Base-by-base conservation (phyloP, 2,113 vertebrate genomes). In the Carassius auratus region DNA sequence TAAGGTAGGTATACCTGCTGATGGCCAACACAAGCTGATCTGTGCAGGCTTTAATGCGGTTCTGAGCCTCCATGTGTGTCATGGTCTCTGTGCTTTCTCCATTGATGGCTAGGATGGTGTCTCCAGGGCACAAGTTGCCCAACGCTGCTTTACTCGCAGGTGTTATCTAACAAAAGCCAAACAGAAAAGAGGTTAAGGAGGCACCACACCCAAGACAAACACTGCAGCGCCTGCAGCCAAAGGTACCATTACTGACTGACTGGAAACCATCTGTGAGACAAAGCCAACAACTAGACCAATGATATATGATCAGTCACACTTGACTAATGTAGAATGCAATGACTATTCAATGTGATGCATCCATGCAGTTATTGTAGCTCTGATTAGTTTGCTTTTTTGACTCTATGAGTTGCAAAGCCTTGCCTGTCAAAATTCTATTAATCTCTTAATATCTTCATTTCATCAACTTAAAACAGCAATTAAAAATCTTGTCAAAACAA, bases 11-110 rank as follows among this genome's bases (percentile, higher is more conserved):
- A 1, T 93, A 99, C 98, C 98, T 97, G 96, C 90, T 95, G 91
- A 99, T 95, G 0, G 91, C 94, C 76, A 99, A 96, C 0, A 92
- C 89, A 4, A 99, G 96, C 85, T 96, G 95, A 88, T 95, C 95
- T 3, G 89, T 90, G 86, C 96, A 98, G 0, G 94, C 96, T 91
- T 99, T 99, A 94, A 99, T 99, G 92, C 95, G 95, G 95, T 98
- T 99, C 83, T 99, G 98, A 0, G 98, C 98, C 85, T 98, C 98
- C 91, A 99, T 95, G 91, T 99, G 98, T 0, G 96, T 98, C 97
- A 99, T 97, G 86, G 89, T 93, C 91, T 97, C 97, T 0, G 98
- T 98, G 90, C 91, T 95, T 91, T 97, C 96, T 0, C 97, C 97
- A 0, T 99, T 99, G 92, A 99, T 98, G 45, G 96, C 93, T 91